Base-by-base conservation (phyloP, 2,888 invertebrate genomes). In the Dilophus febrilis region DNA sequence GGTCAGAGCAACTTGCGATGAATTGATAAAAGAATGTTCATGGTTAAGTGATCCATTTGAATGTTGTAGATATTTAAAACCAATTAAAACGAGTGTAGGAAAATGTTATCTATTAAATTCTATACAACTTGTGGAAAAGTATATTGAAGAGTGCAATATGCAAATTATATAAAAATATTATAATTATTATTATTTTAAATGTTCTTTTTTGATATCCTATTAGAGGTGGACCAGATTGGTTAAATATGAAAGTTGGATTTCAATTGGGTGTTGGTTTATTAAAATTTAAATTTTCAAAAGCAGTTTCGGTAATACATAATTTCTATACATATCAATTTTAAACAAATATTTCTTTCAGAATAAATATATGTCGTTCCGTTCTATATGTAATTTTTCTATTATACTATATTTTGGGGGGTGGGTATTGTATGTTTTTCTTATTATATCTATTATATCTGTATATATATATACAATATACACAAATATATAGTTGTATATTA, bases 21-120 rank as follows among this genome's bases (percentile, higher is more conserved):
- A 65, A 12, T 50, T 73, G 1, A 55, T 77, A 19, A 48, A 42
- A 6, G 59, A 63, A 38, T 77, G 77, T 42, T 58, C 56, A 1
- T 71, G 74, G 55, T n/a, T n/a, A n/a, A 71, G 70, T 34, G 61
- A 60, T 10, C 46, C 55, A 10, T 72, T 77, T 42, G 57, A 73
- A 33, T 78, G 78, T 50, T 78, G 78, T 50, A 56, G 68, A 35
- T 70, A 71, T 50, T 78, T 79, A 46, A 53, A 64, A 34, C 67
- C 67, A 0, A 55, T 76, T 28, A 59, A 68, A 28, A 74, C 77
- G 0, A 72, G 74, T 31, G 53, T 69, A 17, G 78, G 78, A 2
- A 55, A 54, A 8, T 79, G 78, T 48, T 72, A 65, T 44, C 63
- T 71, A 17, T 55, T 76, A 3, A 77, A 76, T 49, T 74, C 74